phyloP scores from a whole-genome alignment of 1,140 invertebrate species.

The Drosophila malerkotliana region DNA sequence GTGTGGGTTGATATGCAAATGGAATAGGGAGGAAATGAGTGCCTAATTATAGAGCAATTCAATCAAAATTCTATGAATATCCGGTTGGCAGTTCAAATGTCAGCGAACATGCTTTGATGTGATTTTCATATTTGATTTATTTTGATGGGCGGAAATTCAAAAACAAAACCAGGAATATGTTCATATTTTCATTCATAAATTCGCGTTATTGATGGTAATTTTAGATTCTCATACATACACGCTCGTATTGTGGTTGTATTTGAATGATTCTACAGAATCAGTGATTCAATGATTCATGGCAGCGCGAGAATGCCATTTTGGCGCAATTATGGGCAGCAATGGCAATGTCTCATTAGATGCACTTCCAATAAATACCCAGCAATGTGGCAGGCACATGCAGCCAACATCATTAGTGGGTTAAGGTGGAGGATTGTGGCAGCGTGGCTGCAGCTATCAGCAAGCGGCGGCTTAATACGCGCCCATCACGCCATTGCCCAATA shows the following conservation, averaged over 20 bases:
- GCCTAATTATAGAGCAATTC: conserved; percentile 45
- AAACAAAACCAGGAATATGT: conserved; percentile 42
- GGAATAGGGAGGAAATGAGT: conserved; percentile 3
- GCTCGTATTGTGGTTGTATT: not conserved
- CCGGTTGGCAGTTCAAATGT: conserved; percentile 65
- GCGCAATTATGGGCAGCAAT: conserved; percentile 20
- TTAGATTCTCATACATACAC: not conserved
- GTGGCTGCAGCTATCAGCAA: conserved; percentile 25
- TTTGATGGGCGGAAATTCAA: conserved; percentile 52
- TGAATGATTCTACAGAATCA: not conserved
- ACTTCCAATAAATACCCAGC: conserved; percentile 52
- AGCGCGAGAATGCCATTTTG: conserved; percentile 2
- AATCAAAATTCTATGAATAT: conserved; percentile 44
- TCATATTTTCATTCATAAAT: conserved; percentile 61
- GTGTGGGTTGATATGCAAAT: conserved; percentile 20
- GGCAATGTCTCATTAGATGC: conserved; percentile 57
- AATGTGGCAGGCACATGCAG: conserved; percentile 58
- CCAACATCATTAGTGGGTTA: conserved; percentile 54
- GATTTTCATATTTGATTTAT: conserved; percentile 58
- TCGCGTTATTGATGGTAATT: conserved; percentile 20
- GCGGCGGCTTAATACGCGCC: conserved; percentile 60
- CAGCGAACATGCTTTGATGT: conserved; percentile 63
- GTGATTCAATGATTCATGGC: not conserved
- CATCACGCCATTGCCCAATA: conserved; percentile 74
- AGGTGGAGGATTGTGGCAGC: conserved; percentile 4